Evolutionary conservation across 2,113 vertebrate genomes (phyloP).

Genomic region (Rynchops niger): DNA sequence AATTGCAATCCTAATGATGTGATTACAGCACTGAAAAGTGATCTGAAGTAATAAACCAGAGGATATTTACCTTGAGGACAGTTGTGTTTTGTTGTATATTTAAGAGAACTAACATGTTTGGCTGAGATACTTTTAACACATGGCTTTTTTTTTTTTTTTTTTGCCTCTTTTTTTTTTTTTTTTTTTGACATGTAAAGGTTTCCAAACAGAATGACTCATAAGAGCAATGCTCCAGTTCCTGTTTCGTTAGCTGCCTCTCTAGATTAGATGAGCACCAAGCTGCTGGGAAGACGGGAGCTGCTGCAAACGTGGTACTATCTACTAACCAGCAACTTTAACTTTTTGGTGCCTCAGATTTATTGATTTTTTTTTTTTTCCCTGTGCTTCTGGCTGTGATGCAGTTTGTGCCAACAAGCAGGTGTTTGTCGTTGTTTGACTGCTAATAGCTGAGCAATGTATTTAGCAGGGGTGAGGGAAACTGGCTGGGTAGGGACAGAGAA

Average conservation of each 20-base stretch:
- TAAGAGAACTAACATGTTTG: constrained; percentile 48
- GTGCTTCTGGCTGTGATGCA: not conserved
- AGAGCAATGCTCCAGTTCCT: not conserved
- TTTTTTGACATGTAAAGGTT: not conserved
- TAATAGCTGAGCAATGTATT: not conserved
- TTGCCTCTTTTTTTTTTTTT: not conserved
- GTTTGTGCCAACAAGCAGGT: not conserved
- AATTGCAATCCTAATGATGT: not conserved
- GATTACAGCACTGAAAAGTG: constrained; percentile 40
- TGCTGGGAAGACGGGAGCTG: not conserved
- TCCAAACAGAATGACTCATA: constrained; percentile 52
- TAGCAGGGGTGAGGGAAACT: not conserved
- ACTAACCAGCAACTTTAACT: not conserved
- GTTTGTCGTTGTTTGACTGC: not conserved
- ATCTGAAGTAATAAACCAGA: constrained; percentile 39
- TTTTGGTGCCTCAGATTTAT: not conserved
- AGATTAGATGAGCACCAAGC: not conserved
- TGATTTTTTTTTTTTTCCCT: not conserved
- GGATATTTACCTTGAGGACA: constrained; percentile 51
- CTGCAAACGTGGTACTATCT: not conserved
- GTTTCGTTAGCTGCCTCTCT: not conserved
- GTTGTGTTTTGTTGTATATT: constrained; percentile 27
- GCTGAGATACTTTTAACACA: constrained; percentile 21
- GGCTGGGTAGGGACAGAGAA: not conserved
- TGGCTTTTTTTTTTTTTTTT: not conserved